Conservation (phyloP, 1,140 invertebrate genomes). For the Batillaria attramentaria region DNA sequence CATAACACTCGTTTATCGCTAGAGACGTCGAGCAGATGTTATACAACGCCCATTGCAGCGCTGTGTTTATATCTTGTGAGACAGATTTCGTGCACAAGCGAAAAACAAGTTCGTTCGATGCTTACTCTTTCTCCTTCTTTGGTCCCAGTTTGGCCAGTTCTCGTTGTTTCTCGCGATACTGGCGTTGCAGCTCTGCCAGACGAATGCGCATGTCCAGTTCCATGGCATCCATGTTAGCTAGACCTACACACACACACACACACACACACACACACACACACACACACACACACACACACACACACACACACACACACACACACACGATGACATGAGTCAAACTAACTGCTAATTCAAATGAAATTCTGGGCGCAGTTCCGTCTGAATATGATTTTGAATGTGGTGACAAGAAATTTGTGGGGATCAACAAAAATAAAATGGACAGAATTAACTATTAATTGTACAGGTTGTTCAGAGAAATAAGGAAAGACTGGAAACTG, state of each 20-base stretch:
- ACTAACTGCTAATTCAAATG: too few relatives aligned
- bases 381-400: too few relatives aligned
- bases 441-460: too few relatives aligned
- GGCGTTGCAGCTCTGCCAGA: slow-evolving; percentile 84
- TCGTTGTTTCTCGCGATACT: slow-evolving; percentile 87
- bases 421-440: too few relatives aligned
- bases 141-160: slow-evolving; percentile 80
- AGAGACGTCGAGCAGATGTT: neutral
- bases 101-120: neutral
- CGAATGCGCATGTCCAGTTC: slow-evolving; percentile 85
- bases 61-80: neutral
- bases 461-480: too few relatives aligned
- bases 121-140: slow-evolving; percentile 69
- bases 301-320: neutral
- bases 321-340: neutral
- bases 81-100: neutral
- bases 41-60: neutral
- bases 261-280: slow-evolving; percentile 9
- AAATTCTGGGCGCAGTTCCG: too few relatives aligned
- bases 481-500: too few relatives aligned
- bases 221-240: slow-evolving; percentile 79
- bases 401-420: too few relatives aligned
- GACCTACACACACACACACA: slow-evolving; percentile 43
- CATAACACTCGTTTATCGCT: too few relatives aligned
- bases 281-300: slow-evolving; percentile 12